Base-by-base conservation (phyloP, 92 coral and sea anemone genomes). In the Montipora capitata region DNA sequence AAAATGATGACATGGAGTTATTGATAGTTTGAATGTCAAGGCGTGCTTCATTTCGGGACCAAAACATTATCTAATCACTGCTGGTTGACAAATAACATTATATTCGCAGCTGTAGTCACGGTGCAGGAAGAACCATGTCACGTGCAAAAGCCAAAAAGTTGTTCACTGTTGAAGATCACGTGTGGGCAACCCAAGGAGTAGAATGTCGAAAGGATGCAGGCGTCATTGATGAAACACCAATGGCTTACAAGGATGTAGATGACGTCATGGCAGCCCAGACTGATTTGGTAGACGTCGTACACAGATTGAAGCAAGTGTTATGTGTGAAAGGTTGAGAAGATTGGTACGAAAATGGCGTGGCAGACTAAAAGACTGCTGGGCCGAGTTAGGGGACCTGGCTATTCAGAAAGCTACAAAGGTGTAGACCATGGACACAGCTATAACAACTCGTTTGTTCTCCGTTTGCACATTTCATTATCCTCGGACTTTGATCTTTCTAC, bases 211-310 rank as follows among this genome's bases (percentile, higher is more conserved):
- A 94, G 48, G 97, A 94, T 56, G 82, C 89, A 58, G 88, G 80
- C 42, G 97, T 94, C 83, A 92, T 94, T 72, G 98, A 95, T 42
- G 96, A 93, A 88, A 93, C 98, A 40, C 98, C 96, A 59, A 85
- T 90, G 96, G 96, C 96, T 7, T 95, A 95, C 92, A 95, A 95
- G 83, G 91, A 95, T 66, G 90, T 95, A 42, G 96, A 95, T 77
- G 96, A 93, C 80, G 98, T 95, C 74, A 95, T 95, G 97, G 94
- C 87, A 9, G 97, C 97, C 38, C 97, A 94, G 89, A 83, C 90
- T 74, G 97, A 94, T 80, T 79, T 95, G 66, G 92, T 95, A 16
- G 93, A 92, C 43, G 78, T 95, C 63, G 87, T 87, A 3, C 94
- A 90, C 64, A 89, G 68, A 40, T 81, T 92, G 51, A 92, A 95